Percentiles rank a stretch among this genome's conserved stretches.
Evolutionary conservation across 1,140 invertebrate species (phyloP).

Genomic region (Brachystomella parvula): DNA sequence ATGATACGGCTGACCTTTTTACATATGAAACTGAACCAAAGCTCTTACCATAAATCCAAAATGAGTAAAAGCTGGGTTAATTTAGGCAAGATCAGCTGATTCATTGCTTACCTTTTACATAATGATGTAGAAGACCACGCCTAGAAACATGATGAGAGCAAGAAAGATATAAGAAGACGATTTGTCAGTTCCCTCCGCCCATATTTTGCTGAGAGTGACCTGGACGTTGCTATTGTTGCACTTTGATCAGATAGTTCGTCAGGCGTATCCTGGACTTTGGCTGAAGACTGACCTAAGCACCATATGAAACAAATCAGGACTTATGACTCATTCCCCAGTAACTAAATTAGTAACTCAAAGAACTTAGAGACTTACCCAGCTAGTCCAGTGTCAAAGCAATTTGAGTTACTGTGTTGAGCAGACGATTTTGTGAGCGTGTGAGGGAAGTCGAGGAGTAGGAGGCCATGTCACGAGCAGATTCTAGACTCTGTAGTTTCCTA

Average conservation of each 20-base stretch:
- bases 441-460: not conserved
- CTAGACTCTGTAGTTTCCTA: not conserved
- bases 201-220: conserved; percentile 86
- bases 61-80: no score
- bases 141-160: conserved; percentile 84
- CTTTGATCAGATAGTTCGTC: conserved; percentile 78
- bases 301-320: not conserved
- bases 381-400: not conserved
- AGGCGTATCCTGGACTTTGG: conserved; percentile 55
- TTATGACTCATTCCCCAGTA: not conserved
- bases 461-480: not conserved
- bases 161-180: conserved; percentile 81
- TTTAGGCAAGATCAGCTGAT: no score
- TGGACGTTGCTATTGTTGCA: conserved; percentile 75
- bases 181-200: conserved; percentile 86
- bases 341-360: not conserved
- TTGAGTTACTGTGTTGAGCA: conserved; percentile 1
- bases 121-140: conserved; percentile 84
- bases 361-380: not conserved
- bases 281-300: conserved; percentile 37
- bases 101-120: conserved; percentile 77
- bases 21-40: no score
- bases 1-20: no score
- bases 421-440: not conserved
- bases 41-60: no score